Conservation (phyloP, 2,113 vertebrate genomes). For the Cyanoderma ruficeps region DNA sequence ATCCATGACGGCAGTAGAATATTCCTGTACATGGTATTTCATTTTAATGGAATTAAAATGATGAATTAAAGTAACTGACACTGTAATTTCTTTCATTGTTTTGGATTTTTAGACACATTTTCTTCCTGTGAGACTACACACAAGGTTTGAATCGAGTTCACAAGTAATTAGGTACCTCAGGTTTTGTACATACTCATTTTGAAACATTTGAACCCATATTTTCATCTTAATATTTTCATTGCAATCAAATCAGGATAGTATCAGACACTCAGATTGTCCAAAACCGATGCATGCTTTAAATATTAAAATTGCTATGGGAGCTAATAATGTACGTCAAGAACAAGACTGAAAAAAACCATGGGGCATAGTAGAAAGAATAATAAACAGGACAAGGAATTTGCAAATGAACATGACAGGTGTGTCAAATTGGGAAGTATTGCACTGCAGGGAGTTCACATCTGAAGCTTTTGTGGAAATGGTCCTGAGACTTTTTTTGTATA, state of each 20-base stretch:
- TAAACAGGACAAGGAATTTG: not conserved
- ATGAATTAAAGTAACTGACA: not conserved
- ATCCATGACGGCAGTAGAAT: not conserved
- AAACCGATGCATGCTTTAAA: not conserved
- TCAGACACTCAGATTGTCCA: not conserved
- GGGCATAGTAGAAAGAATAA: not conserved
- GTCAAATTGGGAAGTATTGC: not conserved
- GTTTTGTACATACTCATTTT: not conserved
- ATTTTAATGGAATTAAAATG: not conserved
- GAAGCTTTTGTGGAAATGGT: not conserved
- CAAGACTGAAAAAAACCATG: not conserved
- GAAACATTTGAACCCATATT: not conserved
- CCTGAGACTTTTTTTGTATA: not conserved
- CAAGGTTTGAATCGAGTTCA: not conserved
- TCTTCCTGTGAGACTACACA: not conserved
- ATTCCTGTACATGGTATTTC: not conserved
- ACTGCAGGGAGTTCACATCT: not conserved
- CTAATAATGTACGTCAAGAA: not conserved
- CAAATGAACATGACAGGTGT: not conserved
- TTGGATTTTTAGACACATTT: not conserved
- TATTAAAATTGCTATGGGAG: not conserved
- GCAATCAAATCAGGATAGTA: not conserved
- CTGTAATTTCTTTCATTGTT: not conserved
- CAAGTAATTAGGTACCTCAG: not conserved
- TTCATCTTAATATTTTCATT: not conserved